A percentile compares a stretch with the other conserved stretches of the same genome.
Evolutionary conservation across 2,888 invertebrate genomes (phyloP).

Genomic region (Apamea sordens): DNA sequence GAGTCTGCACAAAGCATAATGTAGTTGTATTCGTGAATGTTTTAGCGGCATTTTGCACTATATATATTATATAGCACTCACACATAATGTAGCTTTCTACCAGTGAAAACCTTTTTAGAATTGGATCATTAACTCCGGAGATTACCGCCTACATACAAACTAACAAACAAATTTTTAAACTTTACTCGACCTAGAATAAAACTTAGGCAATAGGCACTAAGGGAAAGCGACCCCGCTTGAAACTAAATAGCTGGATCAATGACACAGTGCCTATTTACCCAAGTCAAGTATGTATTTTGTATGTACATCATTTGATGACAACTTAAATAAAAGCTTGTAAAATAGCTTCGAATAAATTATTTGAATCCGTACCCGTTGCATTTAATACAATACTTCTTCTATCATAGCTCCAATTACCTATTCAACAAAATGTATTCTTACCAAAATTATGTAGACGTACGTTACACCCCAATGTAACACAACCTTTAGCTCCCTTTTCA

Average conservation of each 20-base stretch:
- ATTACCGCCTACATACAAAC: too few species aligned
- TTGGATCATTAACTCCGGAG: too few species aligned
- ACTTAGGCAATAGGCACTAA: background rate
- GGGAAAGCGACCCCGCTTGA: background rate
- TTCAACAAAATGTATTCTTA: slow-evolving; percentile 9
- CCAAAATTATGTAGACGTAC: slow-evolving; percentile 4
- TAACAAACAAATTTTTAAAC: too few species aligned
- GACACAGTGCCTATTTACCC: background rate
- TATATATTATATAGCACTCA: too few species aligned
- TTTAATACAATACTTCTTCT: background rate
- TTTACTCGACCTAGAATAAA: background rate
- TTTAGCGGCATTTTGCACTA: too few species aligned
- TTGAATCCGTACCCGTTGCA: background rate
- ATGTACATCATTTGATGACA: background rate
- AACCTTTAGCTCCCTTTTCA: slow-evolving; percentile 58
- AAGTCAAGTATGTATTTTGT: too few species aligned
- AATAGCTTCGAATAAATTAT: background rate
- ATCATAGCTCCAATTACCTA: slow-evolving; percentile 36
- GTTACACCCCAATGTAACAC: slow-evolving; percentile 46
- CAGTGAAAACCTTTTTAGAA: too few species aligned
- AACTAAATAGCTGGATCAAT: background rate
- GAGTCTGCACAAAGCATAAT: too few species aligned
- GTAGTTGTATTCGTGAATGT: too few species aligned
- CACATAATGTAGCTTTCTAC: too few species aligned
- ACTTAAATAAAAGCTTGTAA: background rate